phyloP scores from a whole-genome alignment of 2,113 vertebrate genomes.

The Scomber japonicus region DNA sequence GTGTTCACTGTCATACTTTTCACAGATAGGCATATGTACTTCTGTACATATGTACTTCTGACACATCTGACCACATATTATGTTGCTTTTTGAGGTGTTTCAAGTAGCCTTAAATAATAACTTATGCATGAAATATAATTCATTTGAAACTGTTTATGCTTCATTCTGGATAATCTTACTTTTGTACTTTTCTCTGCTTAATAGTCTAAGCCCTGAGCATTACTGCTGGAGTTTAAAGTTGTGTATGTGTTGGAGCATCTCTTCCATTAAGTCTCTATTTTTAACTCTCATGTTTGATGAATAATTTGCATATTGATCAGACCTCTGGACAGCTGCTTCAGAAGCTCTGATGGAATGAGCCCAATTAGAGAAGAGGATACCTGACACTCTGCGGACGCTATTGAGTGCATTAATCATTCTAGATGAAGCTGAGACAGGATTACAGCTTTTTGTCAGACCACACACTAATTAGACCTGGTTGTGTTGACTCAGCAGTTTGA shows the following conservation, averaged over 20 bases:
- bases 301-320: constrained; percentile 61
- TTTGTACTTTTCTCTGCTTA: background rate
- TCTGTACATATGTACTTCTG: background rate
- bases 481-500: constrained; percentile 37
- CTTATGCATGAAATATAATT: background rate
- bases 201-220: background rate
- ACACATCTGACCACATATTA: background rate
- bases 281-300: constrained; percentile 15
- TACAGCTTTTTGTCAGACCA: constrained; percentile 16
- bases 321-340: constrained; percentile 43
- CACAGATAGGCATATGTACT: background rate
- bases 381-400: constrained; percentile 19
- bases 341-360: constrained; percentile 47
- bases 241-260: background rate
- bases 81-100: background rate
- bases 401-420: constrained; percentile 33
- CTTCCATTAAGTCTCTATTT: constrained; percentile 21
- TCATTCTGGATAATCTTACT: background rate
- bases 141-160: background rate
- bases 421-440: background rate
- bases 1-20: background rate
- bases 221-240: background rate
- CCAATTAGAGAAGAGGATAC: constrained; percentile 52
- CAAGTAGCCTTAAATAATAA: background rate
- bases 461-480: constrained; percentile 28